A percentile compares a stretch with the other conserved stretches of the same genome.
Conservation (phyloP, 92 coral and sea anemone species). For the Palythoa caribaeorum region DNA sequence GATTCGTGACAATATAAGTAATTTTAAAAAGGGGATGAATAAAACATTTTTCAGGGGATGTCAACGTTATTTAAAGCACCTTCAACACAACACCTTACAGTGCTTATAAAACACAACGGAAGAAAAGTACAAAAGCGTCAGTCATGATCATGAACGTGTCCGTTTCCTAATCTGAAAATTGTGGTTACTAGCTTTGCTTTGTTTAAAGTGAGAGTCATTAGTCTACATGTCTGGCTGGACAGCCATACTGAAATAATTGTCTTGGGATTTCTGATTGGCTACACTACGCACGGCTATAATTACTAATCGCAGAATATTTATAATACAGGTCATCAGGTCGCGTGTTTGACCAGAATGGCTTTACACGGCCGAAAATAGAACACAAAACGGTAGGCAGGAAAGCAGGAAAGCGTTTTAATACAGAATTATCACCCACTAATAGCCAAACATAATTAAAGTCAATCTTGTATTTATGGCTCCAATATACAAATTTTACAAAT, state of each 20-base stretch:
- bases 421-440: background rate
- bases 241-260: background rate
- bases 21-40: no score
- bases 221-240: background rate
- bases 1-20: no score
- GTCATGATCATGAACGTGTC: background rate
- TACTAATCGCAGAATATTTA: background rate
- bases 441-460: background rate
- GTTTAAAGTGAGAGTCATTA: slow-evolving; percentile 15
- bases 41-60: no score
- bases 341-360: background rate
- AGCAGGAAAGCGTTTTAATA: background rate
- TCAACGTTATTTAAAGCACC: no score
- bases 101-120: background rate
- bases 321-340: background rate
- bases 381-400: background rate
- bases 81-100: no score
- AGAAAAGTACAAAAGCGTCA: no score
- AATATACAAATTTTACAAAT: slow-evolving; percentile 9
- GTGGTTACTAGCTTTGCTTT: slow-evolving; percentile 23
- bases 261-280: slow-evolving; percentile 19
- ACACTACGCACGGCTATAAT: background rate
- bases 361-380: slow-evolving; percentile 15
- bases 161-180: background rate
- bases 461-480: background rate